Percentiles rank a stretch among this genome's conserved stretches.
phyloP scores from a whole-genome alignment of 2,888 invertebrate species.

The Netelia virgata region DNA sequence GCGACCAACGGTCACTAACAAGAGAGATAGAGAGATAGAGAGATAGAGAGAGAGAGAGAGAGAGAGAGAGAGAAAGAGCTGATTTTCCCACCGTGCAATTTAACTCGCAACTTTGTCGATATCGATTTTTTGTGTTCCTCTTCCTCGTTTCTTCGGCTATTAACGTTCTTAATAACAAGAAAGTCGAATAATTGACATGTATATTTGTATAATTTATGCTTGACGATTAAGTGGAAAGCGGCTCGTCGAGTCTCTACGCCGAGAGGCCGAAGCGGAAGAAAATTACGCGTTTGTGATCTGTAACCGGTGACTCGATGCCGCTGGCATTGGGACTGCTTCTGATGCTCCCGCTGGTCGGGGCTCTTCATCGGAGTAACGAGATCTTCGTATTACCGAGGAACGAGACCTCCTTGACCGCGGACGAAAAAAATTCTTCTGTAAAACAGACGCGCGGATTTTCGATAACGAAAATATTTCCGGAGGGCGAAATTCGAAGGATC shows the following conservation, averaged over 20 bases:
- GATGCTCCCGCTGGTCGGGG: slow-evolving; percentile 75
- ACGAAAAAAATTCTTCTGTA: slow-evolving; percentile 20
- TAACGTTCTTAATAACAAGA: slow-evolving; percentile 4
- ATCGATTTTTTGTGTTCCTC: slow-evolving; percentile 34
- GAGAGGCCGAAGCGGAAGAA: slow-evolving; percentile 3
- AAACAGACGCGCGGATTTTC: slow-evolving; percentile 86
- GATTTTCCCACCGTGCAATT: neutral
- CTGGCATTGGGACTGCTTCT: slow-evolving; percentile 75
- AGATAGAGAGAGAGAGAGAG: too few species aligned
- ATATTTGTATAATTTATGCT: neutral
- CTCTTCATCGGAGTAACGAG: slow-evolving; percentile 71
- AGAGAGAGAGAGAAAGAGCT: too few species aligned
- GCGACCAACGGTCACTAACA: neutral
- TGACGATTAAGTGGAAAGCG: slow-evolving; percentile 23
- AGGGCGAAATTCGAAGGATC: slow-evolving; percentile 89
- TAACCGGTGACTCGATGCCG: slow-evolving; percentile 76
- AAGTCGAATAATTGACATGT: slow-evolving; percentile 7
- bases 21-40: too few species aligned
- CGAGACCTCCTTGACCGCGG: slow-evolving; percentile 2
- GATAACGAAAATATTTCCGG: slow-evolving; percentile 88
- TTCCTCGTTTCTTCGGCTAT: neutral
- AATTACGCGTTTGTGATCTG: slow-evolving; percentile 48
- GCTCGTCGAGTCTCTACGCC: slow-evolving; percentile 15
- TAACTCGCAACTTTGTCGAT: slow-evolving; percentile 3
- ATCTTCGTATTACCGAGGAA: slow-evolving; percentile 43